Evolutionary conservation across 2,113 vertebrate species (phyloP), one percentile per base, ranked within the genome.

Genomic region (Scomber scombrus): DNA sequence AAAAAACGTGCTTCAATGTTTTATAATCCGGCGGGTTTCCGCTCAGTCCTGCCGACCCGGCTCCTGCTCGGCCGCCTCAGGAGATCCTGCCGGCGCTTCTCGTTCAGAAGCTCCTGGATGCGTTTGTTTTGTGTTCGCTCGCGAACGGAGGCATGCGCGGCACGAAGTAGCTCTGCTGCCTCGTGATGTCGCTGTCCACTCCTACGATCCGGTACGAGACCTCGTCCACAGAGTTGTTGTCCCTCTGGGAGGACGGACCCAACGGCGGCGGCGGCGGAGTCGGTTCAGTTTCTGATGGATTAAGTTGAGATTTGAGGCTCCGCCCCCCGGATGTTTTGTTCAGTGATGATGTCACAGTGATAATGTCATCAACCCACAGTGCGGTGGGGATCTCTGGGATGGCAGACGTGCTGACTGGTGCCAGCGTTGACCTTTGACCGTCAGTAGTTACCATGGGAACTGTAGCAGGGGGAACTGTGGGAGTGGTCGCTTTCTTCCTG

Each of bases 71-170:
- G 68, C 86, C 92, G 71, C 76, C 29, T 86, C 49, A 87, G 52
- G 5, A 87, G 79, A 12, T 90, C 95, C 79, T 91, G 85, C 3
- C 63, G 86, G 0, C 90, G 94, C 79, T 95, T 97, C 87, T 97
- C 97, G 2, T 95, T 96, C 19, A 99, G 95, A 75, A 99, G 95
- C 93, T 98, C 93, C 81, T 98, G 97, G 89, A 99, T 98, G 60
- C 97, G 94, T 91, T 95, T 96, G 95, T 99, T 99, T 78, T 95
- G 96, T 4, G 97, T 99, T 93, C 93, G 96, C 91, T 98, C 97
- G 0, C 93, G 94, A 90, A 90, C 10, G 86, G 91, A 0, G 87
- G 89, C 82, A 94, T 95, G 79, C 87, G 94, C 2, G 94, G 94
- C 51, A 96, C 96, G 86, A 96, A 93, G 82, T 96, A 93, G 84